Evolutionary conservation across 2,113 vertebrate genomes (phyloP).

Genomic region (Mixornis gularis): DNA sequence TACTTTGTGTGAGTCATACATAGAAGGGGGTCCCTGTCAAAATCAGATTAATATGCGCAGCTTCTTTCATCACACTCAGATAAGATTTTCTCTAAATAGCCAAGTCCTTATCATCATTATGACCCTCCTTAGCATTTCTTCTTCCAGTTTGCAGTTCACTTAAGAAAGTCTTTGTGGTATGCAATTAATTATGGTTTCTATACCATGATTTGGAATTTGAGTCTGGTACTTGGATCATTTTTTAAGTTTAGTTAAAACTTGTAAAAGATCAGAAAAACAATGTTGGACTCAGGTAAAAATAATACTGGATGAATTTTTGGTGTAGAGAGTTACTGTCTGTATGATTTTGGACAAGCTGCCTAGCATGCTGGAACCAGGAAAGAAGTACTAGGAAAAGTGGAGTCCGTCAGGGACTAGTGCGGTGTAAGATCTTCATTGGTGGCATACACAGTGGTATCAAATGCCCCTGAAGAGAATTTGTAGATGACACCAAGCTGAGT

Average conservation of each 20-base stretch:
- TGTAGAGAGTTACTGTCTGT: background rate
- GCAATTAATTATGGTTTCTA: background rate
- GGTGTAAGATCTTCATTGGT: accelerated
- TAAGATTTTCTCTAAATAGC: background rate
- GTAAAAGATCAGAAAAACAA: background rate
- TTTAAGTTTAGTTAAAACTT: background rate
- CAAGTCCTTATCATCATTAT: background rate
- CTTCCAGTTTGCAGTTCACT: background rate
- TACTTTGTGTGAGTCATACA: background rate
- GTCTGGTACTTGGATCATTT: background rate
- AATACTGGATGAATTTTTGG: background rate
- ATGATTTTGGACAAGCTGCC: background rate
- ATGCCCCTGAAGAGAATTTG: background rate
- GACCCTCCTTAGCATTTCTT: background rate
- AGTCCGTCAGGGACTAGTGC: background rate
- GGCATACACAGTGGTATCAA: background rate
- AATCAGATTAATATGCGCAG: background rate
- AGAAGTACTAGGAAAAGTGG: background rate
- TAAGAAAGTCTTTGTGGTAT: background rate
- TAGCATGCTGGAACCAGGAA: background rate
- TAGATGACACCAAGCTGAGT: background rate
- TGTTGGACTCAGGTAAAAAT: background rate
- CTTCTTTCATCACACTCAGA: background rate
- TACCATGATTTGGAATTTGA: background rate
- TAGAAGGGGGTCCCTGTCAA: background rate